phyloP scores from a whole-genome alignment of 2,113 vertebrate genomes.

The Cottus gobio region DNA sequence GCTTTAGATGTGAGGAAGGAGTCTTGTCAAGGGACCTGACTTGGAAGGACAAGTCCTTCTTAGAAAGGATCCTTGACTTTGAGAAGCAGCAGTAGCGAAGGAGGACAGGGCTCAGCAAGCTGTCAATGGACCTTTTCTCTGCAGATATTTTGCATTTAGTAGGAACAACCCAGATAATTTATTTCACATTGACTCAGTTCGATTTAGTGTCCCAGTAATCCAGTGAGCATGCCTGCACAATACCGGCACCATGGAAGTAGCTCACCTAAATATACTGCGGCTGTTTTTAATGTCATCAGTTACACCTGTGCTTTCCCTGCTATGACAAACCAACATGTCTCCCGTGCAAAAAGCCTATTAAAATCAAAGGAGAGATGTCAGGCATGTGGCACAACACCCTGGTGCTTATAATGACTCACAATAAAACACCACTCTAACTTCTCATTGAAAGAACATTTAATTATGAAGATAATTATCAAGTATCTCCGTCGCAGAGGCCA shows the following conservation, averaged over 20 bases:
- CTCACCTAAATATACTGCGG: not conserved
- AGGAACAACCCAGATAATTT: not conserved
- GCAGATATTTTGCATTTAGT: not conserved
- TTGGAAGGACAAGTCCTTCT: not conserved
- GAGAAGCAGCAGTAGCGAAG: not conserved
- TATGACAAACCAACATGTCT: not conserved
- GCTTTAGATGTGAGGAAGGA: not conserved
- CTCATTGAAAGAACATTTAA: not conserved
- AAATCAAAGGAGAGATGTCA: constrained; percentile 1
- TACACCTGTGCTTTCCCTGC: not conserved
- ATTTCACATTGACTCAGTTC: not conserved
- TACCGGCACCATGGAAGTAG: not conserved
- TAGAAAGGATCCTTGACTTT: not conserved
- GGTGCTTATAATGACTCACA: constrained; percentile 12
- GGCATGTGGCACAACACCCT: not conserved
- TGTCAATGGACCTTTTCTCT: not conserved
- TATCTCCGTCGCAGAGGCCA: constrained; percentile 32
- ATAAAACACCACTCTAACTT: constrained; percentile 39
- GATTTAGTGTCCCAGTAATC: not conserved
- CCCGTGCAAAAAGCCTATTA: not conserved
- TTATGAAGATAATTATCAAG: constrained; percentile 30
- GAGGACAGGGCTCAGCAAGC: not conserved
- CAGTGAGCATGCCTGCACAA: not conserved
- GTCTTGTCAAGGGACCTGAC: not conserved
- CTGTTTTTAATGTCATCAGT: not conserved